Conservation (phyloP, 2,113 vertebrate species). For the Charina bottae region DNA sequence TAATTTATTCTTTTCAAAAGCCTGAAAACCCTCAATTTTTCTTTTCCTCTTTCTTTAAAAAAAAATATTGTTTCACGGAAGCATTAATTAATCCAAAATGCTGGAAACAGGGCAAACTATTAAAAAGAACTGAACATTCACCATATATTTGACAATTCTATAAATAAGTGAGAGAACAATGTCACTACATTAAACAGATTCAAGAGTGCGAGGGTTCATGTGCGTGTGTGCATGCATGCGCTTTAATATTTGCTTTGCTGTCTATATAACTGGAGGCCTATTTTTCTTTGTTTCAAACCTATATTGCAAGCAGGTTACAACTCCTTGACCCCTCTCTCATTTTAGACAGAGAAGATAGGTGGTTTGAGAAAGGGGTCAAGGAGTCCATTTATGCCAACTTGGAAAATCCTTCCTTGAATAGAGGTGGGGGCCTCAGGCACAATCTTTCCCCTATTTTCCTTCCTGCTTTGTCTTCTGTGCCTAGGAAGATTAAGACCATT, state of each 20-base stretch:
- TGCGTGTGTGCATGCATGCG: neutral
- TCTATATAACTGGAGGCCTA: neutral
- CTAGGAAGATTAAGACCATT: too few species aligned
- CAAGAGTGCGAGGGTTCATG: neutral
- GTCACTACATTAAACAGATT: neutral
- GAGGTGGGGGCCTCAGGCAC: too few species aligned
- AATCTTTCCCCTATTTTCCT: too few species aligned
- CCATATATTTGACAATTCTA: neutral
- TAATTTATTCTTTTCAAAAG: constrained; percentile 37
- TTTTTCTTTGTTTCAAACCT: neutral
- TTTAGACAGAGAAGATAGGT: too few species aligned
- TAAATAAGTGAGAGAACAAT: constrained; percentile 16
- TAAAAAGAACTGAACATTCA: neutral
- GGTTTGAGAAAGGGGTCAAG: too few species aligned
- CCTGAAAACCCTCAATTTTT: neutral
- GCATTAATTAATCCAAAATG: constrained; percentile 29
- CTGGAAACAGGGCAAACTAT: constrained; percentile 10
- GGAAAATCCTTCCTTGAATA: too few species aligned
- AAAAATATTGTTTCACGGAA: constrained; percentile 23
- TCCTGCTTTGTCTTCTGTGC: too few species aligned
- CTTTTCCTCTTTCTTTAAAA: neutral
- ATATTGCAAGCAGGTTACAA: neutral
- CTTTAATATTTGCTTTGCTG: neutral
- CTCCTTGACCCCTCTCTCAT: too few species aligned
- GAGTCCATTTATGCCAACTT: too few species aligned